phyloP scores from a whole-genome alignment of 2,797 vertebrate genomes.

The Liasis olivaceus region DNA sequence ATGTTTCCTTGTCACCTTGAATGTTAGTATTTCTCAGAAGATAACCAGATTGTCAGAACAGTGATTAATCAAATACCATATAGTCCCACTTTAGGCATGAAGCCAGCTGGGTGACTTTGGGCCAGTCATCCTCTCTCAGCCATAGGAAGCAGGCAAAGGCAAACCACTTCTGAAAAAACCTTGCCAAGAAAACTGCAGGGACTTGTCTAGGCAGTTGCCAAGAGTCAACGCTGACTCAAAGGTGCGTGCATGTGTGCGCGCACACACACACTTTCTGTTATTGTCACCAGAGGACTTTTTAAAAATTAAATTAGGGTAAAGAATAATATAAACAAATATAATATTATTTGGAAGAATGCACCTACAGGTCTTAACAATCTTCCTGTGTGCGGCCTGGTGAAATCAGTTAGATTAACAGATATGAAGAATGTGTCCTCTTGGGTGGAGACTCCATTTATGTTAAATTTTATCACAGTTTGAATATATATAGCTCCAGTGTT shows the following conservation, averaged over 20 bases:
- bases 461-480: neutral
- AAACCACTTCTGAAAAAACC: neutral
- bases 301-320: neutral
- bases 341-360: neutral
- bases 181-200: neutral
- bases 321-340: neutral
- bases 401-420: neutral
- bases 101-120: neutral
- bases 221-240: neutral
- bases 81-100: neutral
- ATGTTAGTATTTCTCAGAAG: neutral
- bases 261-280: neutral
- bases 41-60: neutral
- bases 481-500: neutral
- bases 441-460: neutral
- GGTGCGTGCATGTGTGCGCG: neutral
- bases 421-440: neutral
- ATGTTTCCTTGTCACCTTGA: neutral
- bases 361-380: neutral
- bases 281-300: neutral
- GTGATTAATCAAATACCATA: conserved; percentile 2
- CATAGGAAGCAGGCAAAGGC: neutral
- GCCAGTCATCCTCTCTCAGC: neutral
- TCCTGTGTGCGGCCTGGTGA: neutral
- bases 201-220: neutral